Evolutionary conservation across 2,113 vertebrate genomes (phyloP), one percentile per base, ranked within the genome.

Genomic region (Microcebus ravelobensis): DNA sequence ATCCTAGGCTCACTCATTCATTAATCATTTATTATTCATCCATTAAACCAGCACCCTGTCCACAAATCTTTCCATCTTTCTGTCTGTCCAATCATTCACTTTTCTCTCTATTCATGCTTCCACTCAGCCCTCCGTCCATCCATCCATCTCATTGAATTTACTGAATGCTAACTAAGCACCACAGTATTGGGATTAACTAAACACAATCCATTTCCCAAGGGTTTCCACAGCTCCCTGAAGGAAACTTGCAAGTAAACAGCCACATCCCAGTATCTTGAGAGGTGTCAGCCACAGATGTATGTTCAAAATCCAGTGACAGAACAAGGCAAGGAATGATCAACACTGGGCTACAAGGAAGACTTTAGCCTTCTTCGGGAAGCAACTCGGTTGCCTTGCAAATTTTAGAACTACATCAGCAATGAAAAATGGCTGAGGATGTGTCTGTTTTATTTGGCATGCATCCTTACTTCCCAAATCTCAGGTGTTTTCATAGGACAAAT

Each of bases 401-500:
- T 74, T 23, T 67, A 29, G 27, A 92, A 45, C 52, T n/a, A 8
- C 2, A 48, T 18, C 9, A 31, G 31, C 21, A 76, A 48, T 9
- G 8, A 27, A 57, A 84, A n/a, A 21, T 25, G 39, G 14, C 15
- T 8, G 11, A 27, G 8, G 4, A 2, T 0, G 2, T 3, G 0
- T 25, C 39, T 31, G 15, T 31, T 55, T 50, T 17, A 31, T 20
- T n/a, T 17, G 57, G 8, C 8, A 29, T 25, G 29, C 15, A 61
- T 4, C 5, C 45, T 42, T 31, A 13, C n/a, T 34, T 83, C 15
- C 42, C 42, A 59, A 61, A 52, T 36, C 36, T 70, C 67, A 70
- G 50, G 5, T 84, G 59, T 91, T 65, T 87, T 55, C 10, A 45
- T 14, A 77, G 34, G 77, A 12, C 27, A 63, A 29, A 84, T 39